phyloP scores from a whole-genome alignment of 2,888 invertebrate genomes.

The Pegoplata infirma region DNA sequence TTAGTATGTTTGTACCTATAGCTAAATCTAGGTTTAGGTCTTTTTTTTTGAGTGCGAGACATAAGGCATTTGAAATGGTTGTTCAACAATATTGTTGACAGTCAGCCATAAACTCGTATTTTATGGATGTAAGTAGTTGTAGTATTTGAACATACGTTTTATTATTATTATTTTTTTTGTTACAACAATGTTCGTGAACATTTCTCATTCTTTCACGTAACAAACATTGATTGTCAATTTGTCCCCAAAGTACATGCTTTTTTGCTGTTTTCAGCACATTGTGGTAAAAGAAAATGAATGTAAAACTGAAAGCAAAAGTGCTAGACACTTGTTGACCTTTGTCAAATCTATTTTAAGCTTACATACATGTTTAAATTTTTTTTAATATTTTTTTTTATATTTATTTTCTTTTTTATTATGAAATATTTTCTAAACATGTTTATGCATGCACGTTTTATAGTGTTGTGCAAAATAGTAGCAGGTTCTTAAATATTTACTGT shows the following conservation, averaged over 20 bases:
- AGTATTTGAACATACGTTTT: not conserved
- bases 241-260: constrained; percentile 1
- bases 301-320: constrained; percentile 22
- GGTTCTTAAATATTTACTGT: too few relatives aligned
- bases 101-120: not conserved
- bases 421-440: constrained; percentile 15
- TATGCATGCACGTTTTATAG: too few relatives aligned
- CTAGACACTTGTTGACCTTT: constrained; percentile 69
- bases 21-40: not conserved
- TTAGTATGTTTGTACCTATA: not conserved
- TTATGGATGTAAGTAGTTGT: too few relatives aligned
- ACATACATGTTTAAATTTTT: not conserved
- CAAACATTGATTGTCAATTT: constrained; percentile 41
- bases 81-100: not conserved
- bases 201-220: not conserved
- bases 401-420: not conserved
- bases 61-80: not conserved
- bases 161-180: too few relatives aligned
- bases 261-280: constrained; percentile 34
- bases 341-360: constrained; percentile 18
- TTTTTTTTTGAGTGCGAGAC: not conserved
- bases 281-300: not conserved
- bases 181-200: not conserved
- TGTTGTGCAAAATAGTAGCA: too few relatives aligned
- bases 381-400: not conserved